Evolutionary conservation across 2,113 vertebrate species (phyloP).

Genomic region (Anarrhichthys ocellatus): DNA sequence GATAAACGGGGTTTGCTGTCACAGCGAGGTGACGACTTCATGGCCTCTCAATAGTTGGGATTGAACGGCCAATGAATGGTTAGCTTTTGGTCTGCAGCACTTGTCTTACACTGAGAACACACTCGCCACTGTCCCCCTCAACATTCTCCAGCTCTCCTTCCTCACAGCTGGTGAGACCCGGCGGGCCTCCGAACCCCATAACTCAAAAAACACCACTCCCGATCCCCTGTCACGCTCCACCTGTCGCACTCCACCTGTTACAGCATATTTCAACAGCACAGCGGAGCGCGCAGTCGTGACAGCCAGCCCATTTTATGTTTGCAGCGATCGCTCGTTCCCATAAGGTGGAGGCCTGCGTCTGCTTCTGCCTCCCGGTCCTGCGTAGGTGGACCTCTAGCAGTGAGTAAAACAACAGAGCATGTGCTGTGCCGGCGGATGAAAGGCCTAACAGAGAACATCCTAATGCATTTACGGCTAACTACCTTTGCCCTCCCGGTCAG

Average conservation of each 20-base stretch:
- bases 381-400: constrained; percentile 32
- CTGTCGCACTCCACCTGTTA: constrained; percentile 69
- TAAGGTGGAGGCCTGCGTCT: constrained; percentile 41
- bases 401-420: constrained; percentile 55
- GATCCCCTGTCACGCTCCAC: constrained; percentile 5
- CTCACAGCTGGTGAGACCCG: constrained; percentile 59
- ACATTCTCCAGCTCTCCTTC: constrained; percentile 39
- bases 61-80: constrained; percentile 55
- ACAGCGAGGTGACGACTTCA: constrained; percentile 63
- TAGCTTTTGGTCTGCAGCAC: constrained; percentile 70
- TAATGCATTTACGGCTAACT: constrained; percentile 42
- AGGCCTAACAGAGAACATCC: constrained; percentile 23
- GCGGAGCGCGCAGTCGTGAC: constrained; percentile 19
- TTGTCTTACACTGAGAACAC: constrained; percentile 50
- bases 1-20: constrained; percentile 71
- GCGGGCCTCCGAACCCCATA: constrained; percentile 42
- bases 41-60: constrained; percentile 44
- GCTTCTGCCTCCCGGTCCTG: constrained; percentile 30
- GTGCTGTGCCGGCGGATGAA: constrained; percentile 29
- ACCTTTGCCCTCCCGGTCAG: background rate
- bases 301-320: constrained; percentile 42
- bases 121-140: constrained; percentile 39
- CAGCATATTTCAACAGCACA: constrained; percentile 36
- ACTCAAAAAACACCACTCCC: constrained; percentile 52
- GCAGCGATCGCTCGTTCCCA: constrained; percentile 35